Conservation (phyloP, 2,113 vertebrate genomes). For the Pheucticus melanocephalus region DNA sequence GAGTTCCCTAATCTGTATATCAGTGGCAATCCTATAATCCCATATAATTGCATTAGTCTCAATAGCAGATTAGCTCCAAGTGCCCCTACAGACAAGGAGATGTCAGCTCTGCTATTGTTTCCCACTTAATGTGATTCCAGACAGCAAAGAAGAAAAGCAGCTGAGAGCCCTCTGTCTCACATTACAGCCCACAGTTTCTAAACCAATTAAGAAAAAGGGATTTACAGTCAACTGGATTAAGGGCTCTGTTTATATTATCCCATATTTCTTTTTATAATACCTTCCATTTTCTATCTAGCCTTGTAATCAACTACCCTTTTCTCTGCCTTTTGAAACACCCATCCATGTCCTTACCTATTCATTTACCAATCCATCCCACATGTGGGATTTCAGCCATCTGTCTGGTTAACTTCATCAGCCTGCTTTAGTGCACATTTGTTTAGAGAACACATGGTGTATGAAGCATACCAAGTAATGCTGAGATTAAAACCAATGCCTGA, state of each 20-base stretch:
- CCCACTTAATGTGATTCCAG: conserved; percentile 78
- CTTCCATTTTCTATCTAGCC: conserved; percentile 67
- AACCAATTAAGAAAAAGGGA: conserved; percentile 83
- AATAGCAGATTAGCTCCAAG: conserved; percentile 80
- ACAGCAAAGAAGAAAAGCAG: conserved; percentile 73
- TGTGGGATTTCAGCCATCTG: conserved; percentile 50
- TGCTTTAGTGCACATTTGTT: conserved; percentile 55
- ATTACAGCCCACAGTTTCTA: conserved; percentile 78
- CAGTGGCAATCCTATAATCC: conserved; percentile 74
- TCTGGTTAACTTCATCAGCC: conserved; percentile 57
- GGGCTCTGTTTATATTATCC: conserved; percentile 78
- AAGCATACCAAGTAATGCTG: background rate
- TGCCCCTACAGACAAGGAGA: conserved; percentile 75
- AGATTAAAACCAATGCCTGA: conserved; percentile 26
- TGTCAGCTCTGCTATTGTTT: conserved; percentile 79
- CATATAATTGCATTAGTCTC: conserved; percentile 79
- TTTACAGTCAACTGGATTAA: conserved; percentile 80
- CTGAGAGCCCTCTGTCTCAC: conserved; percentile 70
- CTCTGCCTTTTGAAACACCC: conserved; percentile 38
- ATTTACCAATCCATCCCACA: conserved; percentile 43
- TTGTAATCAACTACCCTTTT: conserved; percentile 64
- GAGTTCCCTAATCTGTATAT: conserved; percentile 68
- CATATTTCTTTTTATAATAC: conserved; percentile 77
- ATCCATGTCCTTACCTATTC: conserved; percentile 20
- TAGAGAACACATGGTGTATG: conserved; percentile 15